Conservation (phyloP, 2,113 vertebrate genomes). For the Macroglossus sobrinus region DNA sequence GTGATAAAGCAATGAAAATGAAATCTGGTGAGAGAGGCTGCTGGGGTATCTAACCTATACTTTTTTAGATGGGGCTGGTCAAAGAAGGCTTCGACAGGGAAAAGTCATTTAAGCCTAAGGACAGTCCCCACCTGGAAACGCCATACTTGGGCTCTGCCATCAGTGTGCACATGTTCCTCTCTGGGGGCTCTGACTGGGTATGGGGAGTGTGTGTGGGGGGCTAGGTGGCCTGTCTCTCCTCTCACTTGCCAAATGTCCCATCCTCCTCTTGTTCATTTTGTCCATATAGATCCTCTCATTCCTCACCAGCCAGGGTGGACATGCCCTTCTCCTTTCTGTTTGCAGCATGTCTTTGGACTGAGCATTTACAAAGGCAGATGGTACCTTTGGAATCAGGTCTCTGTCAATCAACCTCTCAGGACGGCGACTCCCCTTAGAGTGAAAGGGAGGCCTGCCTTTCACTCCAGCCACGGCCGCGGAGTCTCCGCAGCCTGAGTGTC, state of each 20-base stretch:
- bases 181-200: neutral
- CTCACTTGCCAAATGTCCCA: neutral
- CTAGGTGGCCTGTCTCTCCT: neutral
- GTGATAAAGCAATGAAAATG: neutral
- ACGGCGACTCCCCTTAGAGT: neutral
- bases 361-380: rapidly evolving
- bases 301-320: neutral
- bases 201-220: no score
- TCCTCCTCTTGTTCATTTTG: neutral
- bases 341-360: neutral
- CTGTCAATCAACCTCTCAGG: neutral
- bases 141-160: neutral
- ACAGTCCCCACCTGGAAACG: neutral
- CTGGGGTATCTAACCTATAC: neutral
- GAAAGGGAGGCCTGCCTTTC: neutral
- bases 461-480: rapidly evolving
- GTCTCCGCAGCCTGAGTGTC: neutral
- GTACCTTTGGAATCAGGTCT: neutral
- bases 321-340: neutral
- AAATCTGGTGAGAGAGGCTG: neutral
- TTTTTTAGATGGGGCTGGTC: neutral
- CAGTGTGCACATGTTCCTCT: neutral
- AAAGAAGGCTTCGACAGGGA: neutral
- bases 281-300: neutral
- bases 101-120: neutral